phyloP scores from a whole-genome alignment of 2,797 vertebrate genomes.

The Paramormyrops hopkinsi region DNA sequence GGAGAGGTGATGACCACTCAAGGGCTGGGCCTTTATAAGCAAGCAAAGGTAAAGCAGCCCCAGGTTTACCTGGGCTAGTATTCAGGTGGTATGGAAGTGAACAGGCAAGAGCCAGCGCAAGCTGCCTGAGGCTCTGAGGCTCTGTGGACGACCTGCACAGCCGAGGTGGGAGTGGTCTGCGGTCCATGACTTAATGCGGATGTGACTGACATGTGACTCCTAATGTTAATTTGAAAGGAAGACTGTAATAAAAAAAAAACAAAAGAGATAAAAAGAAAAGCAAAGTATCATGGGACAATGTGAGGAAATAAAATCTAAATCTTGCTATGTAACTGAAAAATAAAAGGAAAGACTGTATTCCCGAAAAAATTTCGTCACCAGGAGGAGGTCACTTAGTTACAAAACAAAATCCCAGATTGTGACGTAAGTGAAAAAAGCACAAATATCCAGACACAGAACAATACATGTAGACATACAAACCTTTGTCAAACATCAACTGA shows the following conservation, averaged over 20 bases:
- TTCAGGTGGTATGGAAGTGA: neutral
- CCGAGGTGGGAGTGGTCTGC: neutral
- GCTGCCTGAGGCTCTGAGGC: neutral
- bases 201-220: neutral
- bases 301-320: conserved; percentile 7
- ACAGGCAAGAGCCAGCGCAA: neutral
- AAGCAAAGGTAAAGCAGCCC: neutral
- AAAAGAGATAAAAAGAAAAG: neutral
- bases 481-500: neutral
- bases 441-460: neutral
- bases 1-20: conserved; percentile 9
- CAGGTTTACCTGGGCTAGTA: neutral
- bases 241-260: neutral
- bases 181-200: neutral
- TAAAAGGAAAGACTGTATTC: neutral
- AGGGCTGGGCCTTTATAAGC: conserved; percentile 16
- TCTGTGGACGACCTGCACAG: neutral
- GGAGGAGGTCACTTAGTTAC: neutral
- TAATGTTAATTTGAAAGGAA: neutral
- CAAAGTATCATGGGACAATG: neutral
- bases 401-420: neutral
- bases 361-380: neutral
- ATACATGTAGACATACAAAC: neutral
- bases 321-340: neutral
- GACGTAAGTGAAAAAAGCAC: neutral